Percentiles rank a stretch among this genome's conserved stretches.
These are phyloP conservation scores for Hipposideros armiger DNA, from an alignment of 2,113 vertebrate genomes.

Conservation along the genomic window DNA sequence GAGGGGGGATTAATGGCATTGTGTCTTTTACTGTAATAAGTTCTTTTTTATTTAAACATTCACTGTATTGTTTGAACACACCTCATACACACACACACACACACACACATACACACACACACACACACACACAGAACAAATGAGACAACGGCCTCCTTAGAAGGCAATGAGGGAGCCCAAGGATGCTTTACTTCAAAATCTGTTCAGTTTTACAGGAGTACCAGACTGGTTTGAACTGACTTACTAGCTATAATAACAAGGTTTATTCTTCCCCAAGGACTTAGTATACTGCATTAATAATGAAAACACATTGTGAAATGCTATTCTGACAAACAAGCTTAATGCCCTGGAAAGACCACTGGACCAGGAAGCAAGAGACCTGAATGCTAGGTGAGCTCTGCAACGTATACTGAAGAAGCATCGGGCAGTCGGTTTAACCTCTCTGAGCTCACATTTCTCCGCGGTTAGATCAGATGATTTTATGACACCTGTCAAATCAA, in stretches of 20 bases:
- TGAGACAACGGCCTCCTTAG: not conserved
- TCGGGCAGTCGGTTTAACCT: not conserved
- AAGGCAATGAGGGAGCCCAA: not conserved
- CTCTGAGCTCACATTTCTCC: not conserved
- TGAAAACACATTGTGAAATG: slow-evolving; percentile 47
- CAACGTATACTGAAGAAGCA: not conserved
- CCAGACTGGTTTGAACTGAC: slow-evolving; percentile 32
- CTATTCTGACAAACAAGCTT: slow-evolving; percentile 34
- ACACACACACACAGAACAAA: not conserved
- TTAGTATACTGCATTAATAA: slow-evolving; percentile 67
- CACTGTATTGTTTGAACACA: too few relatives aligned
- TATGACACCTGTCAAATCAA: not conserved
- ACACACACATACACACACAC: too few relatives aligned
- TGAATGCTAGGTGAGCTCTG: not conserved
- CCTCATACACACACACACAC: not conserved
- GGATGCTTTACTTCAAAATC: slow-evolving; percentile 57
- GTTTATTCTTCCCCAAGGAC: slow-evolving; percentile 36
- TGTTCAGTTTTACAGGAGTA: slow-evolving; percentile 54
- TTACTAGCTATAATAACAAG: slow-evolving; percentile 38
- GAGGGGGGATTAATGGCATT: too few relatives aligned
- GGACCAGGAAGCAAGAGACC: not conserved
- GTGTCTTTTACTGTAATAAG: too few relatives aligned
- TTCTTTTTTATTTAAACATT: too few relatives aligned
- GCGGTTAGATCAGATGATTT: not conserved
- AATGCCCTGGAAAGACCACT: not conserved